phyloP scores from a whole-genome alignment of 2,888 invertebrate genomes.

The Timema podura region DNA sequence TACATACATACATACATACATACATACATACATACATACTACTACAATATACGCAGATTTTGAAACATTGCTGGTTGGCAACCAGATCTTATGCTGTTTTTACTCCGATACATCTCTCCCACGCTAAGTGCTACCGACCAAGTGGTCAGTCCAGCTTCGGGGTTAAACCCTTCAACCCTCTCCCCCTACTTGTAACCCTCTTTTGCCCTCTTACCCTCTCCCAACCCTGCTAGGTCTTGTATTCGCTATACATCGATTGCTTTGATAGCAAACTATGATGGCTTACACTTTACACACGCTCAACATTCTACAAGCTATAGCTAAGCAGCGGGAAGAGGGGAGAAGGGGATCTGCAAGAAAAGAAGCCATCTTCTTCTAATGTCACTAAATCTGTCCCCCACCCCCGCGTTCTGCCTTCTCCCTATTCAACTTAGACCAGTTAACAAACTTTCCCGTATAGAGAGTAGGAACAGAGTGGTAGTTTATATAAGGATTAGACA shows the following conservation, averaged over 20 bases:
- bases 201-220: not conserved
- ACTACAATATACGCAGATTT: no score
- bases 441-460: no score
- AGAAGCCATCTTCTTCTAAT: not conserved
- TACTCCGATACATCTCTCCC: not conserved
- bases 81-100: no score
- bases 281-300: not conserved
- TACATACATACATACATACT: no score
- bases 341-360: not conserved
- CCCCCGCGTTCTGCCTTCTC: not conserved
- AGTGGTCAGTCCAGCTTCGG: constrained; percentile 7
- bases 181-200: not conserved
- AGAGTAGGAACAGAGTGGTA: no score
- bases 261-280: constrained; percentile 16
- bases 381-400: constrained; percentile 3
- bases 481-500: no score
- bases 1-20: no score
- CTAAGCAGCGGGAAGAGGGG: not conserved
- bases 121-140: constrained; percentile 2
- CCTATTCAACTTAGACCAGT: not conserved
- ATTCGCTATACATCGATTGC: constrained; percentile 10
- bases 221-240: not conserved
- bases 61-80: no score
- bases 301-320: no score
- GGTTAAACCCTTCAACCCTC: constrained; percentile 13